These are phyloP conservation scores for Cyphomyrus plagiostoma DNA, from an alignment of 2,113 vertebrate genomes.

Conservation along the genomic window DNA sequence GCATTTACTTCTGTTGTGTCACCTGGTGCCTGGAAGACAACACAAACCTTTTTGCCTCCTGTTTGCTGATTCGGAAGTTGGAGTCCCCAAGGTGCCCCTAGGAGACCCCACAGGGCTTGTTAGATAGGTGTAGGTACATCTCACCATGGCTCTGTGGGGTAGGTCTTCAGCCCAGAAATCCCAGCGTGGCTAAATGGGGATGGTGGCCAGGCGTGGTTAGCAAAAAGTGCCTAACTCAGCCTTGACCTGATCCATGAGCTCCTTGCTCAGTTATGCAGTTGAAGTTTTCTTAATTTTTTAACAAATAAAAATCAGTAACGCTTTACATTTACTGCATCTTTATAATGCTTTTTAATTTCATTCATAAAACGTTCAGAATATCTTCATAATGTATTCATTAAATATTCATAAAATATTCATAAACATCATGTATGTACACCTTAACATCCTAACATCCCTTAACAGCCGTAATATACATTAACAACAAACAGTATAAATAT, in stretches of 20 bases:
- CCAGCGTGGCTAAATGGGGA: not conserved
- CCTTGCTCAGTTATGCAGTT: not conserved
- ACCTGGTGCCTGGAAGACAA: not conserved
- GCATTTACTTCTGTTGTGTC: not conserved
- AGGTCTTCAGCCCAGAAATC: not conserved
- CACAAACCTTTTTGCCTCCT: not conserved
- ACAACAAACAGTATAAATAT: too few species aligned
- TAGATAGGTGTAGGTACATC: not conserved
- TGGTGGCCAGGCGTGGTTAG: not conserved
- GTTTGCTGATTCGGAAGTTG: not conserved
- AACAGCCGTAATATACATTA: too few species aligned
- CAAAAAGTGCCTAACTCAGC: slow-evolving; percentile 2
- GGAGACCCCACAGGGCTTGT: not conserved
- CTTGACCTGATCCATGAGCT: not conserved
- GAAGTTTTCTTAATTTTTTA: not conserved
- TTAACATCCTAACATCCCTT: too few species aligned
- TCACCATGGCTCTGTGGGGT: not conserved
- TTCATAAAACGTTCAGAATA: too few species aligned
- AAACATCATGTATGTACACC: too few species aligned
- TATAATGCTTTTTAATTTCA: too few species aligned
- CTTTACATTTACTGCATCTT: not conserved
- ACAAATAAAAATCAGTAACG: not conserved
- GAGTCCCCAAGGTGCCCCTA: not conserved
- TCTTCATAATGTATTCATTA: too few species aligned
- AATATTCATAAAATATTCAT: too few species aligned